Evolutionary conservation across 2,797 vertebrate genomes (phyloP).

Genomic region (Clarias pachynema): DNA sequence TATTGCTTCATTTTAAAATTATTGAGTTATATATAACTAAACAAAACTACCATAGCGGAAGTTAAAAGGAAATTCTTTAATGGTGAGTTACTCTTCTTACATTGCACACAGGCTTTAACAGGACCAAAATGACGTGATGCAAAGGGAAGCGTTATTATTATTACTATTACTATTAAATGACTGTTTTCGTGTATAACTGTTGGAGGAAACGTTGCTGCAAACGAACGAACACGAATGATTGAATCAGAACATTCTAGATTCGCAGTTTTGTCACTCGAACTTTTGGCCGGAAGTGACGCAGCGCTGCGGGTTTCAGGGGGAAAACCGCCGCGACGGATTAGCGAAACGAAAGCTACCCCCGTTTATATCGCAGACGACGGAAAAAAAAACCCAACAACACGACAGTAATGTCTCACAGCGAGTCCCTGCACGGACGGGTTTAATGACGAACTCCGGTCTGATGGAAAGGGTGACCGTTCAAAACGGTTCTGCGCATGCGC

Average conservation of each 20-base stretch:
- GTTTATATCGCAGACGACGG: background rate
- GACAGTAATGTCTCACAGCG: background rate
- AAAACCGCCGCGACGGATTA: background rate
- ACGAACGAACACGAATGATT: background rate
- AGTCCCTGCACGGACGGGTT: background rate
- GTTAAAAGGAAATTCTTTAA: background rate
- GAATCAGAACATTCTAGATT: too few species aligned
- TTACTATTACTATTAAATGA: background rate
- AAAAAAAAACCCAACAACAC: background rate
- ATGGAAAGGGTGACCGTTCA: slow-evolving; percentile 38
- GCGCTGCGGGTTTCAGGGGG: background rate
- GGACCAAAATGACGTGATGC: background rate
- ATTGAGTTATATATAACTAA: too few species aligned
- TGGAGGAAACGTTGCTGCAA: background rate
- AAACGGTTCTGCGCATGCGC: slow-evolving; percentile 5
- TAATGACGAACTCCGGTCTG: slow-evolving; percentile 25
- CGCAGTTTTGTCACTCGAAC: background rate
- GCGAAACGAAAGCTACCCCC: background rate
- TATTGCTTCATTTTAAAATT: background rate
- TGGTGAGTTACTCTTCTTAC: background rate
- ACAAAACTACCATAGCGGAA: background rate
- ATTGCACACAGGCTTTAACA: background rate
- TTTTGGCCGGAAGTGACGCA: slow-evolving; percentile 9
- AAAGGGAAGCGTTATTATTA: background rate
- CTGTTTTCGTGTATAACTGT: background rate